A percentile compares a stretch with the other conserved stretches of the same genome.
phyloP scores from a whole-genome alignment of 2,888 invertebrate species.

The Nymphalis polychloros region DNA sequence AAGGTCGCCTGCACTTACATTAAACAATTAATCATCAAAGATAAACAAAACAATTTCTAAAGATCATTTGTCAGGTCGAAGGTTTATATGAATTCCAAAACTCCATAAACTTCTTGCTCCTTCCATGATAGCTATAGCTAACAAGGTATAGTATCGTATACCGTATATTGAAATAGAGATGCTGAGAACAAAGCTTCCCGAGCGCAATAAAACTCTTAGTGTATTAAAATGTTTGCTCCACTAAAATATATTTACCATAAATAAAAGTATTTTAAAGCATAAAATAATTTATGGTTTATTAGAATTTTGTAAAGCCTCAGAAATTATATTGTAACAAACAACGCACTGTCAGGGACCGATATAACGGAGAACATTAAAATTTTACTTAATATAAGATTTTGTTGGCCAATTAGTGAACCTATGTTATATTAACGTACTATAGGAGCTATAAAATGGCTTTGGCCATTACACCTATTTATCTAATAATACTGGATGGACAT shows the following conservation, averaged over 20 bases:
- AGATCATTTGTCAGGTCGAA: constrained; percentile 23
- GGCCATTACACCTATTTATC: constrained; percentile 71
- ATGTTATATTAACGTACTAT: constrained; percentile 63
- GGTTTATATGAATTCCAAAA: constrained; percentile 42
- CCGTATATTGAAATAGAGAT: not conserved
- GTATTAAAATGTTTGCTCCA: no score
- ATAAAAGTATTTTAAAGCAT: not conserved
- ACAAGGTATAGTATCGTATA: no score
- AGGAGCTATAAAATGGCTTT: constrained; percentile 68
- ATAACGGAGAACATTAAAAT: constrained; percentile 22
- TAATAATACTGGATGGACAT: constrained; percentile 81
- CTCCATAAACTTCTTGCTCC: constrained; percentile 18
- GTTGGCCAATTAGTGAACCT: constrained; percentile 63
- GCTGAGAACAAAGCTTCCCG: not conserved
- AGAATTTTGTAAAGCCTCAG: not conserved
- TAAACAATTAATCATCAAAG: constrained; percentile 24
- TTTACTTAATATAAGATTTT: constrained; percentile 33
- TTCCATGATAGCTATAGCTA: not conserved
- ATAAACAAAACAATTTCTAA: constrained; percentile 26
- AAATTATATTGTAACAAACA: constrained; percentile 3
- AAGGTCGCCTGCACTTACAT: constrained; percentile 23
- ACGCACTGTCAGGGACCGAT: constrained; percentile 20
- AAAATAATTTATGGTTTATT: not conserved
- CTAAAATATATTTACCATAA: not conserved
- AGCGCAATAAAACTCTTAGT: no score